phyloP scores from a whole-genome alignment of 2,797 vertebrate genomes.

The Tympanoctomys barrerae region DNA sequence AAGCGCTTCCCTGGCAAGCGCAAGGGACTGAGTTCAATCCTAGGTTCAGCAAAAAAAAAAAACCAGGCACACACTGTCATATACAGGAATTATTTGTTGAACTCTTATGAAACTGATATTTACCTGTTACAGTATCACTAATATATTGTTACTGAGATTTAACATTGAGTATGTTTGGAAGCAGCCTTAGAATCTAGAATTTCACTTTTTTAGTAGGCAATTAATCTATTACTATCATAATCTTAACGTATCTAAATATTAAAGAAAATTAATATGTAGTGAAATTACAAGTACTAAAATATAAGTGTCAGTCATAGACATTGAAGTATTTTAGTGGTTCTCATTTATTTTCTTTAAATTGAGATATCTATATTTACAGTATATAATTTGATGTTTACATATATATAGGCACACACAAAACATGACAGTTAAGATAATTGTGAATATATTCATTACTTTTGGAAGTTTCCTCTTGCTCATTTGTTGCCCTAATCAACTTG shows the following conservation, averaged over 20 bases:
- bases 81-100: constrained; percentile 62
- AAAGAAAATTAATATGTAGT: constrained; percentile 40
- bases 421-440: background rate
- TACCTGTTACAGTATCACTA: constrained; percentile 40
- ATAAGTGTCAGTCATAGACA: constrained; percentile 21
- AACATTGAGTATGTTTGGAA: constrained; percentile 60
- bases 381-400: constrained; percentile 14
- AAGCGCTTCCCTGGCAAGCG: too few relatives aligned
- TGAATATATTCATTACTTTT: background rate
- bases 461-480: background rate
- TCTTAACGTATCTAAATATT: constrained; percentile 62
- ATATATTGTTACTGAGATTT: constrained; percentile 64
- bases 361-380: background rate
- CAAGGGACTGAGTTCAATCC: too few relatives aligned
- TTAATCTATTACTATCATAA: constrained; percentile 63
- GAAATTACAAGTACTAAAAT: constrained; percentile 49
- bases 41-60: too few relatives aligned
- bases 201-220: constrained; percentile 29
- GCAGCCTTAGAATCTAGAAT: constrained; percentile 61
- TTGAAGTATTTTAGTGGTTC: constrained; percentile 52
- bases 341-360: constrained; percentile 56
- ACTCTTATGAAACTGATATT: constrained; percentile 58
- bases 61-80: constrained; percentile 33
- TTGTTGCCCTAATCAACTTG: constrained; percentile 2
- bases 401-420: background rate